Conservation (phyloP, 2,113 vertebrate genomes). For the Neofelis nebulosa region DNA sequence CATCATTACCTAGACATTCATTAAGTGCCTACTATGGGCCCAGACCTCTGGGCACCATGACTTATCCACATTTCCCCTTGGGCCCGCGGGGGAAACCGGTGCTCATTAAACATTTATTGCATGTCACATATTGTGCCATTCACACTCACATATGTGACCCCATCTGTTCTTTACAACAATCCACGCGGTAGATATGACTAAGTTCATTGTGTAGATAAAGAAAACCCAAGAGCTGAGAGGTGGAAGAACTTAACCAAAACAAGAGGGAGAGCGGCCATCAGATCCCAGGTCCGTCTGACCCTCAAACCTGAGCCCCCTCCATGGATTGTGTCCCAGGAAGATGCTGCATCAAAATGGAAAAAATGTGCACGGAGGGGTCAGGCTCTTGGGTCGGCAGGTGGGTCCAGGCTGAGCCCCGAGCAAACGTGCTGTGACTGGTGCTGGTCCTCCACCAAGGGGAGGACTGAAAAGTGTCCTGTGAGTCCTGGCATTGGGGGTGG, state of each 20-base stretch:
- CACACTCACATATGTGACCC: rapidly evolving
- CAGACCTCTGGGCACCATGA: background rate
- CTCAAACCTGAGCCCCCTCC: background rate
- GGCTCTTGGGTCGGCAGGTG: background rate
- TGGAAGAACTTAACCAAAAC: background rate
- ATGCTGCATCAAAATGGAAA: background rate
- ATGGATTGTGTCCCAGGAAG: background rate
- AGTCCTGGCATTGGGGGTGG: background rate
- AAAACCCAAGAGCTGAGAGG: background rate
- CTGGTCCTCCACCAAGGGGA: background rate
- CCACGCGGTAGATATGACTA: background rate
- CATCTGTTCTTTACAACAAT: background rate
- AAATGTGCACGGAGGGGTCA: background rate
- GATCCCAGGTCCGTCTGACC: background rate
- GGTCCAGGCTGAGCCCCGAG: background rate
- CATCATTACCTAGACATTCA: background rate
- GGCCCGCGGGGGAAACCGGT: background rate
- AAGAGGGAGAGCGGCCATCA: background rate
- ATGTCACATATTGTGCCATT: background rate
- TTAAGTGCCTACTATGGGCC: background rate
- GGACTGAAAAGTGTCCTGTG: background rate
- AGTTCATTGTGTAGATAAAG: background rate
- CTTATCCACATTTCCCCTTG: too few species aligned
- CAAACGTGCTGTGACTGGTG: rapidly evolving
- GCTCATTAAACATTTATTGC: background rate